Evolutionary conservation across 2,113 vertebrate genomes (phyloP).

Genomic region (Scopus umbretta): DNA sequence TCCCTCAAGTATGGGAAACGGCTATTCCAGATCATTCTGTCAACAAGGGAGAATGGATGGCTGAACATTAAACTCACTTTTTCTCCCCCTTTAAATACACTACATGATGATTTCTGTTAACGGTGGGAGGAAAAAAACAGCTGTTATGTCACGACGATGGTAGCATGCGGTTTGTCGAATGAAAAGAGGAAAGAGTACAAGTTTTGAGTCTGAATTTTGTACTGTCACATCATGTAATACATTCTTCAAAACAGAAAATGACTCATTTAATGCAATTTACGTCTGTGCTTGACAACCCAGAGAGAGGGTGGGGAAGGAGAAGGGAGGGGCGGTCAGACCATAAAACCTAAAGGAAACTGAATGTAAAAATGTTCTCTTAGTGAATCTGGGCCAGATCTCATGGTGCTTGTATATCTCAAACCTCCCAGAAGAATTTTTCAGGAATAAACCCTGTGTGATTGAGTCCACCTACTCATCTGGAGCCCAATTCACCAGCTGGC

Average conservation of each 20-base stretch:
- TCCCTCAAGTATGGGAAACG: neutral
- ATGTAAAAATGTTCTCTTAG: neutral
- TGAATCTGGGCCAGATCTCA: neutral
- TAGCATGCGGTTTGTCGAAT: neutral
- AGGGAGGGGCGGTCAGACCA: neutral
- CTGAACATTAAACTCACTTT: neutral
- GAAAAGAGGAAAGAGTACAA: neutral
- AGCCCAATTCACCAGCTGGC: neutral
- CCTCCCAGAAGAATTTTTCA: neutral
- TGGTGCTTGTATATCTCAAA: neutral
- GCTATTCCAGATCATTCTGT: slow-evolving; percentile 6
- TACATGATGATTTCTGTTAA: neutral
- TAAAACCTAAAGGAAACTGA: slow-evolving; percentile 1
- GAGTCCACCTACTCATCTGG: neutral
- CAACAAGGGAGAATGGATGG: neutral
- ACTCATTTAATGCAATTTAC: neutral
- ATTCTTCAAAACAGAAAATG: neutral
- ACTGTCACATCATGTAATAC: slow-evolving; percentile 6
- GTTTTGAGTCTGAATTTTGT: neutral
- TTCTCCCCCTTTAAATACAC: neutral
- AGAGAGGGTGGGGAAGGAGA: slow-evolving; percentile 23
- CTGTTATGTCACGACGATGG: neutral
- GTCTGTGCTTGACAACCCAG: neutral
- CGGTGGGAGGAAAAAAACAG: neutral
- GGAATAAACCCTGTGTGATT: neutral